Conservation (phyloP, 2,113 vertebrate genomes). For the Apodemus sylvaticus region DNA sequence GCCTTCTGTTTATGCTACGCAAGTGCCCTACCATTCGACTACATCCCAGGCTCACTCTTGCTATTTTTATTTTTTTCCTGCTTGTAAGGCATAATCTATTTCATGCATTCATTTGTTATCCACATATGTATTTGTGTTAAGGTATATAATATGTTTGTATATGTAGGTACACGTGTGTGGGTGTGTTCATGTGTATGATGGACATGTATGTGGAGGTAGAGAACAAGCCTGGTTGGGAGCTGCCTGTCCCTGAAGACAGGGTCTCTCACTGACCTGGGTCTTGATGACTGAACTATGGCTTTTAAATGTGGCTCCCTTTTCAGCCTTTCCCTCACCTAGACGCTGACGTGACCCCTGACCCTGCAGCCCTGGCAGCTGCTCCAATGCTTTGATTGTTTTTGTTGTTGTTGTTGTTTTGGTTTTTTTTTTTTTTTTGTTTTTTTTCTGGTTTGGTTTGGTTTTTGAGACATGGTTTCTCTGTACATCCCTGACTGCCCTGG, state of each 20-base stretch:
- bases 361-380: not conserved
- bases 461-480: not conserved
- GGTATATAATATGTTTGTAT: not conserved
- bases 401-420: no score
- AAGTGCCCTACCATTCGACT: not conserved
- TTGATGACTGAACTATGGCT: not conserved
- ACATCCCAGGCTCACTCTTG: not conserved
- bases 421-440: no score
- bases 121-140: not conserved
- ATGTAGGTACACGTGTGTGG: no score
- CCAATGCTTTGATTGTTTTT: not conserved
- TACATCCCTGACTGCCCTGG: not conserved
- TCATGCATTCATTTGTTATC: not conserved
- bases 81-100: not conserved
- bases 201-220: not conserved
- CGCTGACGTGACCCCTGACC: not conserved
- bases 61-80: not conserved
- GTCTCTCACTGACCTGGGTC: not conserved
- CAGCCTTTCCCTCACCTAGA: not conserved
- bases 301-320: not conserved
- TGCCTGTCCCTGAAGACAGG: not conserved
- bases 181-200: not conserved
- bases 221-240: not conserved
- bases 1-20: not conserved
- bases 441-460: not conserved